phyloP scores from a whole-genome alignment of 1,140 invertebrate species.

The Drosophila gunungcola region DNA sequence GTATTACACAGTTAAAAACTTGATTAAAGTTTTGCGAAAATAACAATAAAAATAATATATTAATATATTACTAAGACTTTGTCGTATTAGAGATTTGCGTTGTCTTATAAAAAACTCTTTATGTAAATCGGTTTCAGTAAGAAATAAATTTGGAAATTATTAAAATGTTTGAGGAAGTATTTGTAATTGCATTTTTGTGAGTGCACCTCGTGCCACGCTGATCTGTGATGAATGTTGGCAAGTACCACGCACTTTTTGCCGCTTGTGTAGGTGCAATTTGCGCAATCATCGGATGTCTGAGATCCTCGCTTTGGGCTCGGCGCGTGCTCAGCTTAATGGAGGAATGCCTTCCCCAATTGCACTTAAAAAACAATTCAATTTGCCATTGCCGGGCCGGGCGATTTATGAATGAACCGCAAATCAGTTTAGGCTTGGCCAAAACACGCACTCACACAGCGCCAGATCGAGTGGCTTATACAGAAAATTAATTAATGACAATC shows the following conservation, averaged over 20 bases:
- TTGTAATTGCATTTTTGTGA: not conserved
- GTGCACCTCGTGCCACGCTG: constrained; percentile 28
- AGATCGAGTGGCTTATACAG: constrained; percentile 28
- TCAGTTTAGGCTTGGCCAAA: constrained; percentile 57
- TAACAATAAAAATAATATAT: too few relatives aligned
- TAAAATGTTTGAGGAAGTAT: too few relatives aligned
- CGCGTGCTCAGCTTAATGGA: constrained; percentile 72
- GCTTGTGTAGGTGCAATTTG: constrained; percentile 80
- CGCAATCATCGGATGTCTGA: constrained; percentile 71
- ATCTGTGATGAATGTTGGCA: constrained; percentile 77
- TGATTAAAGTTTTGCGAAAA: too few relatives aligned
- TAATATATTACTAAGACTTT: too few relatives aligned
- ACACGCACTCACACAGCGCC: constrained; percentile 13
- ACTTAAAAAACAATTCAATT: constrained; percentile 83
- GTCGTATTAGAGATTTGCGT: too few relatives aligned
- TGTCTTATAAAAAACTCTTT: too few relatives aligned
- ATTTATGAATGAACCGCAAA: constrained; percentile 76
- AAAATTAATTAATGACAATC: constrained; percentile 83
- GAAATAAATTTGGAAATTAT: too few relatives aligned
- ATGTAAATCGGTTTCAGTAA: too few relatives aligned
- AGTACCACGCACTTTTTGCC: constrained; percentile 77
- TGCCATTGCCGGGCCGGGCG: constrained; percentile 48
- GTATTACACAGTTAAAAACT: too few relatives aligned
- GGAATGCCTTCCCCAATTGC: constrained; percentile 65
- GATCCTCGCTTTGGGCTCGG: constrained; percentile 54